Conservation (phyloP, 2,888 invertebrate genomes). For the Scaptomyza caliginosa region DNA sequence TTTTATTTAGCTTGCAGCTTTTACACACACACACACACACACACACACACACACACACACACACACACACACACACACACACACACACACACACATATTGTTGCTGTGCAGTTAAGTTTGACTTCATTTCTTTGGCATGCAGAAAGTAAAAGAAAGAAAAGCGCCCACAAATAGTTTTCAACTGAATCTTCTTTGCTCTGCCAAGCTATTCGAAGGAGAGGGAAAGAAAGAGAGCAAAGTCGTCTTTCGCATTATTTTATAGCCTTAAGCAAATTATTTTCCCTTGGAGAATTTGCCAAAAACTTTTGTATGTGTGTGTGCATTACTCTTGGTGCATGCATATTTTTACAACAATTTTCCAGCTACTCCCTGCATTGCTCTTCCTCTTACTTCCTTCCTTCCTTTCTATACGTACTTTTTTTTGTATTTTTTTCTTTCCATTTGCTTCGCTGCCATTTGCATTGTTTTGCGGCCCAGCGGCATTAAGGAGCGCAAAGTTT, state of each 20-base stretch:
- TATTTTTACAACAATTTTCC: constrained; percentile 46
- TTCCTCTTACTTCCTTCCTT: not conserved
- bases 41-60: constrained; percentile 1
- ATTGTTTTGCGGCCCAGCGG: constrained; percentile 43
- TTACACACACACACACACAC: constrained; percentile 4
- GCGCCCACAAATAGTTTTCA: constrained; percentile 42
- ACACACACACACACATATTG: not conserved
- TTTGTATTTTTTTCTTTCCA: no score
- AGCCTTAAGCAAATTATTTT: constrained; percentile 72
- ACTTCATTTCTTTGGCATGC: constrained; percentile 26
- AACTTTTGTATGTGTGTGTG: constrained; percentile 47
- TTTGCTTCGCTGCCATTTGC: constrained; percentile 38
- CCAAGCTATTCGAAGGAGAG: constrained; percentile 17
- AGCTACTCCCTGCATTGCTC: constrained; percentile 34
- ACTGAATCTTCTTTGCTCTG: not conserved
- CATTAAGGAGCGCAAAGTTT: constrained; percentile 46
- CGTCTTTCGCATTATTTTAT: constrained; percentile 70
- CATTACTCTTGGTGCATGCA: constrained; percentile 35
- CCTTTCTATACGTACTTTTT: not conserved
- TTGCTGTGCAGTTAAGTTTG: constrained; percentile 12
- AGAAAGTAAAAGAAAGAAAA: not conserved
- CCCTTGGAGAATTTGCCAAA: constrained; percentile 59
- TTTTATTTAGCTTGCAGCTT: constrained; percentile 2
- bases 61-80: not conserved
- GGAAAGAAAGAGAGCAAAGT: constrained; percentile 5